These are phyloP conservation scores for Microcebus jonahi DNA, from an alignment of 2,113 vertebrate genomes.

Conservation along the genomic window DNA sequence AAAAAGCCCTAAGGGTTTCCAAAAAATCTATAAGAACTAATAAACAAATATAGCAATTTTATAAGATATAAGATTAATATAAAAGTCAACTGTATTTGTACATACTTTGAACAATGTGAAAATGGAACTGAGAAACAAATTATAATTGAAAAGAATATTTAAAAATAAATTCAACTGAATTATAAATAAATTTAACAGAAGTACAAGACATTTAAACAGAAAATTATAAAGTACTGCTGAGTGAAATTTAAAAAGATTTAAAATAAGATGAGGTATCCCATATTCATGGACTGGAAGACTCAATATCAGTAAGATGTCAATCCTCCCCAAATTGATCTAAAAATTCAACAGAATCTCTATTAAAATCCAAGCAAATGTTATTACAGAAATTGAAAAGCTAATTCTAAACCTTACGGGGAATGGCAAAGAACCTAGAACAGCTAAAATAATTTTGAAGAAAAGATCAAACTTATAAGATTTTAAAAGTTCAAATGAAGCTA, in stretches of 20 bases:
- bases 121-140: neutral
- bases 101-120: neutral
- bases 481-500: neutral
- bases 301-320: neutral
- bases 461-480: neutral
- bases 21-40: neutral
- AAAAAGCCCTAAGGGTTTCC: neutral
- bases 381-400: neutral
- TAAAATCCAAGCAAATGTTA: neutral
- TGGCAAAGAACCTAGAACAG: neutral
- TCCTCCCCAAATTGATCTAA: neutral
- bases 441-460: neutral
- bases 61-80: neutral
- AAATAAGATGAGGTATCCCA: neutral
- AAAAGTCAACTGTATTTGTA: neutral
- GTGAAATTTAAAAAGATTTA: neutral
- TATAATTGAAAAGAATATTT: conserved; percentile 1
- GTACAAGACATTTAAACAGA: neutral
- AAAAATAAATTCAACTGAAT: conserved; percentile 27
- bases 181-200: conserved; percentile 29
- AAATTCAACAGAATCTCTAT: neutral
- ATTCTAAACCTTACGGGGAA: neutral
- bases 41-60: neutral
- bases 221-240: neutral
- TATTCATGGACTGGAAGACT: neutral